These are phyloP conservation scores for Archegozetes longisetosus DNA, from an alignment of 1,140 invertebrate species.

Conservation along the genomic window DNA sequence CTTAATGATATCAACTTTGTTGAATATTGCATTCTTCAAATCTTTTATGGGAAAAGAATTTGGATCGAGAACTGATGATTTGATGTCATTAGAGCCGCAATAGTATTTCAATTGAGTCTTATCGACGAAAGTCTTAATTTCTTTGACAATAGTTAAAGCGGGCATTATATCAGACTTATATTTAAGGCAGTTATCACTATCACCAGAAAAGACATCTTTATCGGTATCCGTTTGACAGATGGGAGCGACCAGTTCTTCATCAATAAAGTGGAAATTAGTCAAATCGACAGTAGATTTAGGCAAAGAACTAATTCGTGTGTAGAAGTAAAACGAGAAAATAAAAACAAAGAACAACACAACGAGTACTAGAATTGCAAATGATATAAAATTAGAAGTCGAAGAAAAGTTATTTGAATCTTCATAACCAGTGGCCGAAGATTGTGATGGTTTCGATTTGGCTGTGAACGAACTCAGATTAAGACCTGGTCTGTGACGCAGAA, in stretches of 20 bases:
- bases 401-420: not conserved
- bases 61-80: not conserved
- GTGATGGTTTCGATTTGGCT: not conserved
- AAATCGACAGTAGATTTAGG: not conserved
- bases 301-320: constrained; percentile 12
- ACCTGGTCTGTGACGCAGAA: constrained; percentile 9
- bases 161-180: not conserved
- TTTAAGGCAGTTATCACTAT: not conserved
- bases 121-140: constrained; percentile 6
- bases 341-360: constrained; percentile 15
- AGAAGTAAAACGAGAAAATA: constrained; percentile 17
- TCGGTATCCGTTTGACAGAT: not conserved
- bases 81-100: not conserved
- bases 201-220: not conserved
- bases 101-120: not conserved
- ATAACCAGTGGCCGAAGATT: not conserved
- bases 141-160: constrained; percentile 1
- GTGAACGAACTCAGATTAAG: not conserved
- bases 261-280: not conserved
- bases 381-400: constrained; percentile 14
- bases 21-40: not conserved
- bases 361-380: constrained; percentile 9
- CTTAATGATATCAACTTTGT: not conserved
- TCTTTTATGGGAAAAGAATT: not conserved
- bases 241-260: not conserved